These are phyloP conservation scores for Arbacia lixula DNA, from an alignment of 53 echinoderm and acorn worm species.

Conservation along the genomic window DNA sequence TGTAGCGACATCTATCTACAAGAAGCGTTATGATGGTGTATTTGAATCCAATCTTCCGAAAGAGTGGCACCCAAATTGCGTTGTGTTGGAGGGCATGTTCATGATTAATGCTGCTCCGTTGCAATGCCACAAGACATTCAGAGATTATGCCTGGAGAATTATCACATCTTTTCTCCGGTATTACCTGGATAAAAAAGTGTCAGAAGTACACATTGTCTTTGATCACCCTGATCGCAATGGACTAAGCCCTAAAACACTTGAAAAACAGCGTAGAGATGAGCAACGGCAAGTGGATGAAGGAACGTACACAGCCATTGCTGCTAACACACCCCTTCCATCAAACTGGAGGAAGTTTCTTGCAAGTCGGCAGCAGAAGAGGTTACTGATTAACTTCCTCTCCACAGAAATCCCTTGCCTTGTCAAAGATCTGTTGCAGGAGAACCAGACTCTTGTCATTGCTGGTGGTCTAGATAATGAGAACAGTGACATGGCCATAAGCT, in stretches of 20 bases:
- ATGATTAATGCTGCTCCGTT: constrained; percentile 53
- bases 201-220: constrained; percentile 55
- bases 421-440: background rate
- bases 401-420: background rate
- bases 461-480: constrained; percentile 15
- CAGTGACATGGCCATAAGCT: background rate
- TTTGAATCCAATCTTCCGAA: constrained; percentile 3
- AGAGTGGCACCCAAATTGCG: constrained; percentile 46
- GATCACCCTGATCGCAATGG: constrained; percentile 55
- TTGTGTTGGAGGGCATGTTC: constrained; percentile 63
- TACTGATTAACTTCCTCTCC: constrained; percentile 46
- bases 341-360: constrained; percentile 30
- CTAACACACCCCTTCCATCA: constrained; percentile 18
- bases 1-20: background rate
- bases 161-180: constrained; percentile 8
- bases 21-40: background rate
- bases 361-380: background rate
- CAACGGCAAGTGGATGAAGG: background rate
- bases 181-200: constrained; percentile 10
- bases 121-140: constrained; percentile 7
- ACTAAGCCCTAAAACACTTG: constrained; percentile 53
- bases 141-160: constrained; percentile 40
- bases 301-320: background rate
- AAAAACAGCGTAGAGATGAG: constrained; percentile 42
- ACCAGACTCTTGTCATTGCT: constrained; percentile 6